Evolutionary conservation across 2,888 invertebrate species (phyloP).

Genomic region (Cataglyphis cursor): DNA sequence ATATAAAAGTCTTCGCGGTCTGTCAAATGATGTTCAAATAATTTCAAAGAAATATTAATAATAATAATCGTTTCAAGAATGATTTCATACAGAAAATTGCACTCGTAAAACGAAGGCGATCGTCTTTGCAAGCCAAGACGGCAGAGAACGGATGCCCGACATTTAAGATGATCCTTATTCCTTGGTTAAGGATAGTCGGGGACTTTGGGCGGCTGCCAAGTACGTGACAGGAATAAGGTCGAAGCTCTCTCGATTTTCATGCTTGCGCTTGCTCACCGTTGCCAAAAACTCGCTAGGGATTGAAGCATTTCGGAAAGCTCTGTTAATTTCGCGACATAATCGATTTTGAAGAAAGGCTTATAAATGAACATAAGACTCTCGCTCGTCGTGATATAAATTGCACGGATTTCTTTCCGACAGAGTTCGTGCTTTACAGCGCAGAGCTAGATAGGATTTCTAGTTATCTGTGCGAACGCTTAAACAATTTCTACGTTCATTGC

Average conservation of each 20-base stretch:
- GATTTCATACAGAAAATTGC: not conserved
- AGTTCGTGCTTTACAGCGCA: not conserved
- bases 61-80: not conserved
- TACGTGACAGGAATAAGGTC: slow-evolving; percentile 77
- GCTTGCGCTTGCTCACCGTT: slow-evolving; percentile 35
- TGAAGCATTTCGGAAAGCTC: slow-evolving; percentile 24
- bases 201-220: slow-evolving; percentile 72
- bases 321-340: slow-evolving; percentile 14
- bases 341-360: not conserved
- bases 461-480: not conserved
- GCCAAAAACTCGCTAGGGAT: slow-evolving; percentile 61
- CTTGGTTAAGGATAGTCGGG: slow-evolving; percentile 67
- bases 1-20: not conserved
- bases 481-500: slow-evolving; percentile 20
- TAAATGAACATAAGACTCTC: not conserved
- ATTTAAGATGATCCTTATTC: slow-evolving; percentile 70
- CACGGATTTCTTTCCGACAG: not conserved
- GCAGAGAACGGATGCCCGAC: slow-evolving; percentile 66
- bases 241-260: slow-evolving; percentile 64
- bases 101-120: slow-evolving; percentile 18
- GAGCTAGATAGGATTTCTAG: not conserved
- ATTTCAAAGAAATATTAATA: not conserved
- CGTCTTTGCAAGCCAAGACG: slow-evolving; percentile 58
- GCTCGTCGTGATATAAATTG: not conserved
- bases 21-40: not conserved